phyloP scores from a whole-genome alignment of 2,797 vertebrate genomes.

The Cheirogaleus major region DNA sequence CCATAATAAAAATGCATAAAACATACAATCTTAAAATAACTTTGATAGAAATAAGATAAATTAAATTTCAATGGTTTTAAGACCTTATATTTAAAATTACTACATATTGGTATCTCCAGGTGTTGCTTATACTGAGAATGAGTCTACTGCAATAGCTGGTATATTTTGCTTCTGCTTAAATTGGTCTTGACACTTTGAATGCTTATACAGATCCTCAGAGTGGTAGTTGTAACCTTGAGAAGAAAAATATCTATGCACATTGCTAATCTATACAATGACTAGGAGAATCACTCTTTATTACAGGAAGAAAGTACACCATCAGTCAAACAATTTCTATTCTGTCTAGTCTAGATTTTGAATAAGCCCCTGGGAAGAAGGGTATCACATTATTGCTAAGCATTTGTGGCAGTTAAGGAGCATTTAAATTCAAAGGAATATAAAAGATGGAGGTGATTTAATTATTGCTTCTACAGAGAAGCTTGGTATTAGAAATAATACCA shows the following conservation, averaged over 20 bases:
- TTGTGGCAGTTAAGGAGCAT: neutral
- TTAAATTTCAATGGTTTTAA: neutral
- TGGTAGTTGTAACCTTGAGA: neutral
- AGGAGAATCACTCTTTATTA: conserved; percentile 49
- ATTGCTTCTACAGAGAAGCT: neutral
- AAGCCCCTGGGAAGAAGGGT: neutral
- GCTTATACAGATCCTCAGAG: conserved; percentile 17
- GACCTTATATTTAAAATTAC: conserved; percentile 18
- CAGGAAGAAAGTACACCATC: conserved; percentile 11
- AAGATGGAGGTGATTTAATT: neutral
- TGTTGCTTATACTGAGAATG: neutral
- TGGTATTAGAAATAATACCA: neutral
- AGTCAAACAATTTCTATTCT: conserved; percentile 38
- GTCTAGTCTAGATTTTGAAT: conserved; percentile 33
- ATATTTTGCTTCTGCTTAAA: conserved; percentile 26
- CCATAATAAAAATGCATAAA: neutral
- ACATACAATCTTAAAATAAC: neutral
- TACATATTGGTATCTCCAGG: neutral
- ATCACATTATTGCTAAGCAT: neutral
- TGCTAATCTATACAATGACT: conserved; percentile 11
- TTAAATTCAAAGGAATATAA: conserved; percentile 38
- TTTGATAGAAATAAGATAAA: neutral
- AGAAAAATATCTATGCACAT: neutral
- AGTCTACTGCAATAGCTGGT: neutral
- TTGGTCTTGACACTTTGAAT: conserved; percentile 21